Base-by-base conservation (phyloP, 92 coral and sea anemone genomes). In the Phenganax stokvisi region DNA sequence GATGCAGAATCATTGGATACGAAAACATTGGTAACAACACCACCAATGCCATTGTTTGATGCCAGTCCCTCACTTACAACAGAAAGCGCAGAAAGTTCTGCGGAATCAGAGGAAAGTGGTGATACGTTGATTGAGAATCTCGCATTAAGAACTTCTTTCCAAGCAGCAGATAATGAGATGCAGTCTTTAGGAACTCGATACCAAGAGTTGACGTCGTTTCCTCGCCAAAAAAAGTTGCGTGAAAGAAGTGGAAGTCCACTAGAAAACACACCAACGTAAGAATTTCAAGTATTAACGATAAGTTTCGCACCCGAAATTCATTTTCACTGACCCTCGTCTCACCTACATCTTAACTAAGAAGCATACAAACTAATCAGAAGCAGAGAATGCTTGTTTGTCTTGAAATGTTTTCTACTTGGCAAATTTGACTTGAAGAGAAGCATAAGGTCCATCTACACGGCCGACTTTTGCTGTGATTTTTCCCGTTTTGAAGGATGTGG, bases 21-120 rank as follows among this genome's bases (percentile, higher is more conserved):
- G 8, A 97, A 96, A 75, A 79, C 79, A 60, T 85, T 96, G 2
- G 86, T 96, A 64, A 90, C 90, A 66, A 90, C 84, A 64, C 99
- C 99, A 12, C 87, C 99, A 10, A 92, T 96, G 99, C 99, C 97
- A 28, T 60, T 96, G 55, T 89, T 96, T 29, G 97, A 92, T 59
- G 99, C 79, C 12, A 96, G 97, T 60, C 99, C 99, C 2, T 96
- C 99, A 5, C 81, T 92, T 66, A 90, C 96, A 4, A 90, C 99
- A 13, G 97, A 92, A 67, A 90, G 92, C 81, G 87, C 91, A 51
- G 93, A 89, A 55, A 92, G 96, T 20, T 17, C 87, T 15, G 89
- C 86, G 3, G 97, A 89, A 7, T 92, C 97, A 0, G 99, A 92
- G 59, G 83, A 64, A 12, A 79, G 74, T 63, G 73, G 47, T 1